A percentile compares a stretch with the other conserved stretches of the same genome.
These are phyloP conservation scores for Hermatobates lingyangjiaoensis DNA, from an alignment of 1,140 invertebrate species.

Conservation along the genomic window DNA sequence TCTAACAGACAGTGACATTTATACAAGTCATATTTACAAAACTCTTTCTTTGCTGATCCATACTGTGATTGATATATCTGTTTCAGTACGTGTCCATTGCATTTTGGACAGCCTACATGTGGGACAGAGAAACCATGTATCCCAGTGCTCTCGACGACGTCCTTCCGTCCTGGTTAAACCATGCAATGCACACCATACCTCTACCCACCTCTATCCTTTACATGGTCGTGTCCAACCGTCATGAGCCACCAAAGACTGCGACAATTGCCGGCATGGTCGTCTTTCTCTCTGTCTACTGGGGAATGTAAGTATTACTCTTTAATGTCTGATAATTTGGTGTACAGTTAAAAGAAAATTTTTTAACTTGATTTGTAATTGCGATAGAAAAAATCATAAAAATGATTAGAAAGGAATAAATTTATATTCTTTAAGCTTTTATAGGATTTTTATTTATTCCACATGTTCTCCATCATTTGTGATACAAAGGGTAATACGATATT, in stretches of 20 bases:
- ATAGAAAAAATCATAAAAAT: too few relatives aligned
- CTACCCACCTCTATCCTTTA: neutral
- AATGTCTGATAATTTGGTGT: too few relatives aligned
- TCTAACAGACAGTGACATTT: too few relatives aligned
- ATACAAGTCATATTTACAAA: too few relatives aligned
- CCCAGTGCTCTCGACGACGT: slow-evolving; percentile 2
- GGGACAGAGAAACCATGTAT: slow-evolving; percentile 3
- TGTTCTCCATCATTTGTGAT: too few relatives aligned
- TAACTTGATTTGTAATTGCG: too few relatives aligned
- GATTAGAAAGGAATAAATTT: too few relatives aligned
- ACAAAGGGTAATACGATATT: too few relatives aligned
- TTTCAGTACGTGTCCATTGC: slow-evolving; percentile 2
- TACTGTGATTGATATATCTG: neutral
- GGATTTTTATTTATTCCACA: too few relatives aligned
- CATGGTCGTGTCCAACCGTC: slow-evolving; percentile 5
- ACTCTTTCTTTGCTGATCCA: too few relatives aligned
- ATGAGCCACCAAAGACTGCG: neutral
- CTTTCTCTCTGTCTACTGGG: neutral
- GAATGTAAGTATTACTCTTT: slow-evolving; percentile 4
- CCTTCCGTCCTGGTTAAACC: slow-evolving; percentile 2
- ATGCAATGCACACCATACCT: slow-evolving; percentile 2
- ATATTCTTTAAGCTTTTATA: too few relatives aligned
- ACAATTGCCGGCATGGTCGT: neutral
- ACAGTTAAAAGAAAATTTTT: too few relatives aligned
- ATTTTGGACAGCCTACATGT: slow-evolving; percentile 5